These are phyloP conservation scores for Sisor rabdophorus DNA, from an alignment of 2,113 vertebrate species.

Conservation along the genomic window DNA sequence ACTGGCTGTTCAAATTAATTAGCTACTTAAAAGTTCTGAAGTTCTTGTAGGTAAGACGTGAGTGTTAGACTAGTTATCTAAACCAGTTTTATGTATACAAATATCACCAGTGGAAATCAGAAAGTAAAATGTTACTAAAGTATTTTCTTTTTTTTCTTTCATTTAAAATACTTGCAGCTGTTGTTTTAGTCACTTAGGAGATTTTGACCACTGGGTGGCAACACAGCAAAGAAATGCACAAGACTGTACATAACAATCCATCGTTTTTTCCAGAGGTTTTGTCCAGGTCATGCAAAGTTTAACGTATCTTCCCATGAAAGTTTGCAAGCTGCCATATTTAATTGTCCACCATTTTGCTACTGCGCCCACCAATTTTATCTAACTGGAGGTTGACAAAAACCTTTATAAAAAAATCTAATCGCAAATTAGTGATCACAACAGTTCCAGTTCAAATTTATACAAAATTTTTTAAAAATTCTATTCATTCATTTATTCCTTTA, in stretches of 20 bases:
- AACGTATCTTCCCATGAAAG: conserved; percentile 1
- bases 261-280: not conserved
- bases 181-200: not conserved
- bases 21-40: too few relatives aligned
- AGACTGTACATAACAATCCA: not conserved
- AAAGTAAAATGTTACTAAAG: not conserved
- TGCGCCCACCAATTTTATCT: not conserved
- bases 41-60: too few relatives aligned
- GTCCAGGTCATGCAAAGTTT: conserved; percentile 13
- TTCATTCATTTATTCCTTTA: too few relatives aligned
- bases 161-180: not conserved
- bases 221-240: conserved; percentile 3
- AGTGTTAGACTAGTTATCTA: too few relatives aligned
- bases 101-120: not conserved
- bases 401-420: too few relatives aligned
- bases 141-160: not conserved
- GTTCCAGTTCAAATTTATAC: too few relatives aligned
- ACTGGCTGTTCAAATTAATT: too few relatives aligned
- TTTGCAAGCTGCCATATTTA: conserved; percentile 4
- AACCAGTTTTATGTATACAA: too few relatives aligned
- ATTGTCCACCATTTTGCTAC: not conserved
- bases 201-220: conserved; percentile 13
- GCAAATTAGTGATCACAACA: not conserved
- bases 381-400: too few relatives aligned
- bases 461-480: too few relatives aligned